Percentiles rank a stretch among this genome's conserved stretches.
These are phyloP conservation scores for Acleris laterana DNA, from an alignment of 2,888 invertebrate genomes.

Conservation along the genomic window DNA sequence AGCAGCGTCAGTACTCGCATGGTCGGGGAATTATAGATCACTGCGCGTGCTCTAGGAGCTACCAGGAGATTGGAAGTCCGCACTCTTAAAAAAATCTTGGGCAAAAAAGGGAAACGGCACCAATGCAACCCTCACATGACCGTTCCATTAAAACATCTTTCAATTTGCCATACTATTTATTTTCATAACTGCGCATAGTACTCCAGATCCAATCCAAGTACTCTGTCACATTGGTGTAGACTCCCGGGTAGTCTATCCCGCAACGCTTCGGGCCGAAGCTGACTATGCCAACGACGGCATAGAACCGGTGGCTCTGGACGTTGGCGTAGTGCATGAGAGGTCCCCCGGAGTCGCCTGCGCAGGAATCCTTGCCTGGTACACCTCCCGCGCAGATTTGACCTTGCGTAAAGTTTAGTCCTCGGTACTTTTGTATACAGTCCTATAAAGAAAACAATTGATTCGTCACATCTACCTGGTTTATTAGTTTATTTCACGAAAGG, in stretches of 20 bases:
- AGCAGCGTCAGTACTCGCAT: too few relatives aligned
- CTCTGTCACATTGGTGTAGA: conserved; percentile 85
- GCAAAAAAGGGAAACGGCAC: too few relatives aligned
- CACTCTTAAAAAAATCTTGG: too few relatives aligned
- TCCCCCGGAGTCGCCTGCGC: conserved; percentile 86
- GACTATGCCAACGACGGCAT: conserved; percentile 78
- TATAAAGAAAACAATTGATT: conserved; percentile 32
- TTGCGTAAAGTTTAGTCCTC: conserved; percentile 44
- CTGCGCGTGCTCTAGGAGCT: too few relatives aligned
- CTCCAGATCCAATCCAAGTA: conserved; percentile 85
- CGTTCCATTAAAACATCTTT: too few relatives aligned
- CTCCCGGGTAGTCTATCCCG: conserved; percentile 84
- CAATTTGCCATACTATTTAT: too few relatives aligned
- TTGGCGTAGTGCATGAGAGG: conserved; percentile 79
- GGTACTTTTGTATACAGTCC: conserved; percentile 49
- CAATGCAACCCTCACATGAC: too few relatives aligned
- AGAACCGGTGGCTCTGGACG: conserved; percentile 24
- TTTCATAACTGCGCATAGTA: conserved; percentile 43
- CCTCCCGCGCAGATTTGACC: conserved; percentile 85
- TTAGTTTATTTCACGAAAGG: too few relatives aligned
- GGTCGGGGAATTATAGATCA: too few relatives aligned
- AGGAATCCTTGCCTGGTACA: conserved; percentile 80
- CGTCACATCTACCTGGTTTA: not conserved
- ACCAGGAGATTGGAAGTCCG: too few relatives aligned
- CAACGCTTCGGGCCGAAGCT: conserved; percentile 86